Conservation (phyloP, 2,888 invertebrate genomes). For the Eurois occulta region DNA sequence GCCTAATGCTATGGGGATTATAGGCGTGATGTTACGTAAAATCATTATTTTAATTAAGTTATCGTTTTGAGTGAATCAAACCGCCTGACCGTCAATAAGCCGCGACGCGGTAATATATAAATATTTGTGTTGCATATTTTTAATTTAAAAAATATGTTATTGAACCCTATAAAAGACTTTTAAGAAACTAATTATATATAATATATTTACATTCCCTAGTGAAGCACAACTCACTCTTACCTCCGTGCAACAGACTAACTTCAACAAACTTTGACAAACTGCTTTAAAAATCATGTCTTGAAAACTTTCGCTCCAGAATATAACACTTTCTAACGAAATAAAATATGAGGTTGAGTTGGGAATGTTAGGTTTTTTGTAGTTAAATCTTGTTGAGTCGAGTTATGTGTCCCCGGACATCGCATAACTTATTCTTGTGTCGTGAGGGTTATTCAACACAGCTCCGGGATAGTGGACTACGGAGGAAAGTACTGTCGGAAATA, state of each 20-base stretch:
- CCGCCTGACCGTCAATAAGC: too few species aligned
- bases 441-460: constrained; percentile 34
- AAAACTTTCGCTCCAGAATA: constrained; percentile 34
- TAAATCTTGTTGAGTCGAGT: constrained; percentile 52
- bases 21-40: too few species aligned
- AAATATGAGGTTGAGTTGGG: constrained; percentile 34
- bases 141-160: background rate
- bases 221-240: constrained; percentile 5
- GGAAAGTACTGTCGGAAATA: constrained; percentile 37
- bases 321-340: constrained; percentile 49
- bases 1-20: background rate
- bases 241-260: constrained; percentile 12
- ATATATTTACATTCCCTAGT: constrained; percentile 11
- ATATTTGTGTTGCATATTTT: too few species aligned
- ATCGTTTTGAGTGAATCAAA: background rate
- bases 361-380: constrained; percentile 42
- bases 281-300: constrained; percentile 34
- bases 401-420: constrained; percentile 50
- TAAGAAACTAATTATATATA: too few species aligned
- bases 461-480: constrained; percentile 20
- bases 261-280: constrained; percentile 35
- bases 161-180: background rate
- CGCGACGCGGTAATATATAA: too few species aligned
- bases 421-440: constrained; percentile 45
- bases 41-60: background rate